Percentiles rank a stretch among this genome's conserved stretches.
Evolutionary conservation across 2,113 vertebrate species (phyloP).

Genomic region (Tachysurus fulvidraco): DNA sequence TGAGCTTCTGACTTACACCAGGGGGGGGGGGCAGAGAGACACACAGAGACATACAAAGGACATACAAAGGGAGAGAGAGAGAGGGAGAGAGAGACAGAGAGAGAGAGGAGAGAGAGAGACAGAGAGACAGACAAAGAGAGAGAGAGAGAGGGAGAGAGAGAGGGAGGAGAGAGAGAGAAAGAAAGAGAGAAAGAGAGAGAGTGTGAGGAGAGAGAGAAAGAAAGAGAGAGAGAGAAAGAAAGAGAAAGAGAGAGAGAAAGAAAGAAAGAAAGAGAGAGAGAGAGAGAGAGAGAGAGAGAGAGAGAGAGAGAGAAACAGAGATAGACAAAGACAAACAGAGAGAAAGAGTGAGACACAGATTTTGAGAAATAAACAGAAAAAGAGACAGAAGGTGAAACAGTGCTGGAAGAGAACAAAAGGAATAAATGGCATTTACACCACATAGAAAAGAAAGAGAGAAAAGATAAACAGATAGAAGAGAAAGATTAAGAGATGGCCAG

Average conservation of each 20-base stretch:
- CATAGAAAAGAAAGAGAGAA: no score
- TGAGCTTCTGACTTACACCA: constrained; percentile 18
- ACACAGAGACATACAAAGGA: no score
- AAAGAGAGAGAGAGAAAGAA: no score
- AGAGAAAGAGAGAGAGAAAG: no score
- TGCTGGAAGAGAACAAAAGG: constrained; percentile 3
- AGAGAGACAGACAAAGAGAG: constrained; percentile 3
- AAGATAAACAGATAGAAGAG: background rate
- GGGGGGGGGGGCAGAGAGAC: no score
- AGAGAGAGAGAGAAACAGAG: background rate
- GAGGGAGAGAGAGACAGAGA: no score
- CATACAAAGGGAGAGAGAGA: no score
- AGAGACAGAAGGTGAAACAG: background rate
- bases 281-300: background rate
- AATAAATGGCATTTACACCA: no score
- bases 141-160: background rate
- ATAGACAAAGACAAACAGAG: no score
- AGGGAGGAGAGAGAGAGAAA: constrained; percentile 4
- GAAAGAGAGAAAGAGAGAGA: background rate
- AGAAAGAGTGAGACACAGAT: background rate
- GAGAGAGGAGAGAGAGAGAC: background rate
- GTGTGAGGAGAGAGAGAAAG: no score
- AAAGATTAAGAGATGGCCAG: background rate
- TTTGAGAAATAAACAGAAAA: background rate
- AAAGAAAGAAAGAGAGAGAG: background rate